These are phyloP conservation scores for Crocallis elinguaria DNA, from an alignment of 2,888 invertebrate genomes.

Conservation along the genomic window DNA sequence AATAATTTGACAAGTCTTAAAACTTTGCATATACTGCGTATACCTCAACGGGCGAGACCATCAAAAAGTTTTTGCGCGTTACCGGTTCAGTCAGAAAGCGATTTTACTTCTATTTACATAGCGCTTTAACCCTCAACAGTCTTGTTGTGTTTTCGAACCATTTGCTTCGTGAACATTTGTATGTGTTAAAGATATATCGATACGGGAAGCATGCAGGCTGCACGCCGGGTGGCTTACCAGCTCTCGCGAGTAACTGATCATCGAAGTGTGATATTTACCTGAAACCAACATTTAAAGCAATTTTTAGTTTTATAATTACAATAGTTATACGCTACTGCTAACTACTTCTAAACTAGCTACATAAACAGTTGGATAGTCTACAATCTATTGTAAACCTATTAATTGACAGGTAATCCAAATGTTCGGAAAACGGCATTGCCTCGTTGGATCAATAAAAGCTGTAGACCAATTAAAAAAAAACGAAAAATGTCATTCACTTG, in stretches of 20 bases:
- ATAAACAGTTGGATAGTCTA: no score
- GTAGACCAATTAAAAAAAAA: no score
- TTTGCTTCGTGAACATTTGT: conserved; percentile 46
- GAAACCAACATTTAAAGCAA: conserved; percentile 48
- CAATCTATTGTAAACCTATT: no score
- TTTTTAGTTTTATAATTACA: not conserved
- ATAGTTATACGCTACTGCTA: no score
- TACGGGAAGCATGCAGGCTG: not conserved
- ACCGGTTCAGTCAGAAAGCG: conserved; percentile 70
- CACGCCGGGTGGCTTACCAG: conserved; percentile 1
- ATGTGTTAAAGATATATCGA: conserved; percentile 8
- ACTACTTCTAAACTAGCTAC: no score
- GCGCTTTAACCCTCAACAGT: conserved; percentile 64
- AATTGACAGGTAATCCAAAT: no score
- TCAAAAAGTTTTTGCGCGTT: conserved; percentile 73
- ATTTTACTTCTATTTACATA: conserved; percentile 73
- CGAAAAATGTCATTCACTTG: no score
- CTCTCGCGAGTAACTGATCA: not conserved
- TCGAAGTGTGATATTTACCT: conserved; percentile 46
- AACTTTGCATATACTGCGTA: conserved; percentile 42
- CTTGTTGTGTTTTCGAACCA: conserved; percentile 67
- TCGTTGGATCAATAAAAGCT: no score
- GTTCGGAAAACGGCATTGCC: no score
- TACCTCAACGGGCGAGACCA: conserved; percentile 57
- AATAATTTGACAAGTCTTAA: conserved; percentile 20